Base-by-base conservation (phyloP, 1,140 invertebrate genomes). In the Brachionus paranguensis region DNA sequence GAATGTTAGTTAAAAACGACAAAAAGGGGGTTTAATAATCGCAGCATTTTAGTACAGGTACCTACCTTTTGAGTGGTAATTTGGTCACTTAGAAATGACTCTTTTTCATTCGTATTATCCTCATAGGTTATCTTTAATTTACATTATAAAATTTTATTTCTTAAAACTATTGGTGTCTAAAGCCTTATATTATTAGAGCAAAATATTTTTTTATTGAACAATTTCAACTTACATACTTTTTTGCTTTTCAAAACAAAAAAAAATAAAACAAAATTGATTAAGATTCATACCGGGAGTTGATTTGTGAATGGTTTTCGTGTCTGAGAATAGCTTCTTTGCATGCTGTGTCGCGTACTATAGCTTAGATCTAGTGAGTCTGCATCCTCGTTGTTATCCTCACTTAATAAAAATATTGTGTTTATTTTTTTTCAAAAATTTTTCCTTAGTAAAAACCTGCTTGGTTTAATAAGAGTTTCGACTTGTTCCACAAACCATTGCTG, bases 401-500 rank as follows among this genome's bases (percentile, higher is more conserved):
- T 76, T 76, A 1, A 37, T 45, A 76, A 53, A 41, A 43, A 41
- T 43, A 8, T 12, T 43, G 10, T 70, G 27, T 41, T 37, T 14
- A 8, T 43, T 45, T 37, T 5, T 37, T 37, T 37, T 37, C 33
- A 6, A 37, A 37, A 7, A n/a, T 17, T 41, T 41, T 17, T 17
- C 43, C 20, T 3, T 12, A 17, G 8, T 17, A 74, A 41, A 45
- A 45, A 83, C 37, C 45, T 53, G 41, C 45, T 83, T 47, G 60
- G 27, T 37, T 83, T 72, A 4, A 50, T 5, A 37, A 41, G 4
- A 37, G 24, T 68, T 50, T 70, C 60, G n/a, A 83, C 64, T 20
- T 53, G 68, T 37, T 83, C 81, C 29, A 83, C 81, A 53, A 68
- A 83, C 81, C 81, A 83, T 72, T 83, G 81, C 20, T 83, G 41